Evolutionary conservation across 1,140 invertebrate species (phyloP).

Genomic region (Calephelis nemesis): DNA sequence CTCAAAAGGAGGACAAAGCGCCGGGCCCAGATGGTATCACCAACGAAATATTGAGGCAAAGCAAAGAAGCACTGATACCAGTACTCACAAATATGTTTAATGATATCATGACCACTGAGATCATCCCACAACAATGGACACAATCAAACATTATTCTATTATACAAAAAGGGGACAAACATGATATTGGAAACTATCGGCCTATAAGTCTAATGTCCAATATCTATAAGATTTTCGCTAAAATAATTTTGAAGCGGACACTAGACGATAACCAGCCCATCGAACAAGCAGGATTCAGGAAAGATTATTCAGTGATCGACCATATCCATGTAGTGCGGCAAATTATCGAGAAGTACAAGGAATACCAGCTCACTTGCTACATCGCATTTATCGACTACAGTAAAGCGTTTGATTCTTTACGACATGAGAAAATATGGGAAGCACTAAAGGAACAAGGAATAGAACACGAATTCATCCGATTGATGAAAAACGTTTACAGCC

Average conservation of each 20-base stretch:
- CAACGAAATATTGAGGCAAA: background rate
- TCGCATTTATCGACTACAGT: too few relatives aligned
- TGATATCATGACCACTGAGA: slow-evolving; percentile 22
- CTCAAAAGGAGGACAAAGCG: slow-evolving; percentile 19
- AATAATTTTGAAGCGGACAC: background rate
- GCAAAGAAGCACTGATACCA: background rate
- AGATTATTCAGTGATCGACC: too few relatives aligned
- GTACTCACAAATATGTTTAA: slow-evolving; percentile 24
- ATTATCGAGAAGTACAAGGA: too few relatives aligned
- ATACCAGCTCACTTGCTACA: too few relatives aligned
- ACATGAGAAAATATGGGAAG: too few relatives aligned
- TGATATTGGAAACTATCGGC: background rate
- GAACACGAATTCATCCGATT: too few relatives aligned
- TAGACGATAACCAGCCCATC: too few relatives aligned
- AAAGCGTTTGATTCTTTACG: too few relatives aligned
- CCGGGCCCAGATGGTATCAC: background rate
- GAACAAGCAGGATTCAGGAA: too few relatives aligned
- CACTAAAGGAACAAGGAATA: too few relatives aligned
- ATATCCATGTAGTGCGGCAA: too few relatives aligned
- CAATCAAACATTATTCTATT: slow-evolving; percentile 24
- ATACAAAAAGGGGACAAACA: slow-evolving; percentile 26
- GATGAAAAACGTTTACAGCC: too few relatives aligned
- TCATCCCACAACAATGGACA: slow-evolving; percentile 21
- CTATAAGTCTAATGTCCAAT: slow-evolving; percentile 29
- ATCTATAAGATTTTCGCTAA: slow-evolving; percentile 28